Conservation (phyloP, 2,113 vertebrate genomes). For the Neolamprologus toae region DNA sequence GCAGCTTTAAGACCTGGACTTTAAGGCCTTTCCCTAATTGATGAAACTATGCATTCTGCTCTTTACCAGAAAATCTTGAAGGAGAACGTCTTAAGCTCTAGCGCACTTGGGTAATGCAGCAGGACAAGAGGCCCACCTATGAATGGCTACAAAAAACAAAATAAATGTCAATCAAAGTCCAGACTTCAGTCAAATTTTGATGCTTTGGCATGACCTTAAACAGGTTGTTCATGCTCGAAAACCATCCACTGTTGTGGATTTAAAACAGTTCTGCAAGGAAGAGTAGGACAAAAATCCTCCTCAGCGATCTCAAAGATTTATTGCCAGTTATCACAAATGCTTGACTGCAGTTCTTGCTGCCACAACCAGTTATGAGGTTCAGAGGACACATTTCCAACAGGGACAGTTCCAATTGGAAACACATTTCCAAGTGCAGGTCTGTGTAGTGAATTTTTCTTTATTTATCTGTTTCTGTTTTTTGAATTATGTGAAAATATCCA, state of each 20-base stretch:
- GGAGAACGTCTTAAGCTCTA: background rate
- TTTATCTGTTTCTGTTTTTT: background rate
- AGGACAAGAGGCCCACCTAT: background rate
- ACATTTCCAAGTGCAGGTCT: background rate
- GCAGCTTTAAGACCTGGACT: background rate
- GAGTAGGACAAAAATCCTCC: background rate
- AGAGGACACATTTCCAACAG: background rate
- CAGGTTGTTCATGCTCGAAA: background rate
- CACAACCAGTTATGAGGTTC: background rate
- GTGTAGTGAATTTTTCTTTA: background rate
- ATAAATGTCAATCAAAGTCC: background rate
- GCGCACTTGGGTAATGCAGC: background rate
- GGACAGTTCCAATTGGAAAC: background rate
- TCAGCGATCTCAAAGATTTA: background rate
- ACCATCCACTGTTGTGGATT: background rate
- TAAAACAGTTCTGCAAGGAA: background rate
- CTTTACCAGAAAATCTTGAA: background rate
- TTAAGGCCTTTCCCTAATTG: background rate
- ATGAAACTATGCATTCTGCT: background rate
- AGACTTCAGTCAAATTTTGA: background rate
- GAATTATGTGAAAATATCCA: conserved; percentile 5
- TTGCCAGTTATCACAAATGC: background rate
- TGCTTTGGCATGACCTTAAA: background rate
- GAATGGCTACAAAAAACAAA: background rate
- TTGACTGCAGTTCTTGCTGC: background rate